These are phyloP conservation scores for Leptodactylus fallax DNA, from an alignment of 2,797 vertebrate genomes.

Conservation along the genomic window DNA sequence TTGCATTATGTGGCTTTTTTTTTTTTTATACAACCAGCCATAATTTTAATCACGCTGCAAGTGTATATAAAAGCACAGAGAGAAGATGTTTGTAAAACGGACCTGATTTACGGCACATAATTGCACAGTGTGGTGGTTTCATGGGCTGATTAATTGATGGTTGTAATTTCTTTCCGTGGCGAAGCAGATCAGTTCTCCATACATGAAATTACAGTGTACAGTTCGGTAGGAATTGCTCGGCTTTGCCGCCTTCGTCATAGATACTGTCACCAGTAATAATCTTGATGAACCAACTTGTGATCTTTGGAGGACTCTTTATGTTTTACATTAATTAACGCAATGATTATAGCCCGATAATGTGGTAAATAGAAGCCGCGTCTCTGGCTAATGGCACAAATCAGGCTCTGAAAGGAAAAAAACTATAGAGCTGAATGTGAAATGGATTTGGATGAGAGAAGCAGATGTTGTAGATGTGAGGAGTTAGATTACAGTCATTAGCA, in stretches of 20 bases:
- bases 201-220: constrained; percentile 20
- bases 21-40: neutral
- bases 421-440: constrained; percentile 20
- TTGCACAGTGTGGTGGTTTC: constrained; percentile 16
- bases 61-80: neutral
- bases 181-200: constrained; percentile 28
- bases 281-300: constrained; percentile 14
- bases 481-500: constrained; percentile 46
- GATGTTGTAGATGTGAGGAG: constrained; percentile 45
- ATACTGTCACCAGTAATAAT: constrained; percentile 29
- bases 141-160: constrained; percentile 39
- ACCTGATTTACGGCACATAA: constrained; percentile 36
- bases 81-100: neutral
- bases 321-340: constrained; percentile 25
- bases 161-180: neutral
- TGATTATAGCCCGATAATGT: constrained; percentile 33
- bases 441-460: constrained; percentile 35
- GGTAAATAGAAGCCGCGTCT: constrained; percentile 20
- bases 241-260: neutral
- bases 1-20: neutral
- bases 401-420: constrained; percentile 11
- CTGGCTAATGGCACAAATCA: constrained; percentile 37
- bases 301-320: constrained; percentile 1
- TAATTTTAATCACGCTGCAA: neutral
- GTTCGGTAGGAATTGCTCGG: neutral